Evolutionary conservation across 2,797 vertebrate genomes (phyloP).

Genomic region (Lindbergichthys nudifrons): DNA sequence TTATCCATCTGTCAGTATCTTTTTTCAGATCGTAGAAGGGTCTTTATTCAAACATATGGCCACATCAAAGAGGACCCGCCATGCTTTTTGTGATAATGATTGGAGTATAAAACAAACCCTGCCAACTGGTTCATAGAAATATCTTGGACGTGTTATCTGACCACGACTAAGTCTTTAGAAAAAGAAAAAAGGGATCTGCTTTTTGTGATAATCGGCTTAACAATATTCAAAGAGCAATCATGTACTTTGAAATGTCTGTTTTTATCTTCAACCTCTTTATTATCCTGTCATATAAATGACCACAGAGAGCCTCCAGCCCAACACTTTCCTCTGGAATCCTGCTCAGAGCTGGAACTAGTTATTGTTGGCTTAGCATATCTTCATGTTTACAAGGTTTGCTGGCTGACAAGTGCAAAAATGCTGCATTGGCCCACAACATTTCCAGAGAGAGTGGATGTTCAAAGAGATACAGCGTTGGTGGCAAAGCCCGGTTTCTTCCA

Average conservation of each 20-base stretch:
- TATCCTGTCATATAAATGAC: constrained; percentile 30
- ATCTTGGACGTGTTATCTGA: constrained; percentile 11
- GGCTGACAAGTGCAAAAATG: too few species aligned
- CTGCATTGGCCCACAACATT: too few species aligned
- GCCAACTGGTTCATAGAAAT: neutral
- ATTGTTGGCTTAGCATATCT: too few species aligned
- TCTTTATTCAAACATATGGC: neutral
- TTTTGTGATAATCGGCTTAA: constrained; percentile 16
- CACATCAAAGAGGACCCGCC: neutral
- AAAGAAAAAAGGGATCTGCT: constrained; percentile 6
- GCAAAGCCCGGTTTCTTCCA: too few species aligned
- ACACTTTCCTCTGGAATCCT: constrained; percentile 31
- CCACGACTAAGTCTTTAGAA: constrained; percentile 10
- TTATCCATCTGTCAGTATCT: neutral
- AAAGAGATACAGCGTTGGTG: too few species aligned
- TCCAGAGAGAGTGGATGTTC: too few species aligned
- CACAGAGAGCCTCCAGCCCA: constrained; percentile 21
- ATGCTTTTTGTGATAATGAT: neutral
- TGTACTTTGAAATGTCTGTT: constrained; percentile 10
- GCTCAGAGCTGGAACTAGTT: constrained; percentile 56
- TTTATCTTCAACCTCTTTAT: constrained; percentile 39
- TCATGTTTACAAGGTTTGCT: too few species aligned
- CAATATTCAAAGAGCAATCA: constrained; percentile 20
- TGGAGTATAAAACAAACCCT: neutral
- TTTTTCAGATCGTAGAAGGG: neutral